Percentiles rank a stretch among this genome's conserved stretches.
phyloP scores from a whole-genome alignment of 1,140 invertebrate species.

The Pseudomyrmex sp. region DNA sequence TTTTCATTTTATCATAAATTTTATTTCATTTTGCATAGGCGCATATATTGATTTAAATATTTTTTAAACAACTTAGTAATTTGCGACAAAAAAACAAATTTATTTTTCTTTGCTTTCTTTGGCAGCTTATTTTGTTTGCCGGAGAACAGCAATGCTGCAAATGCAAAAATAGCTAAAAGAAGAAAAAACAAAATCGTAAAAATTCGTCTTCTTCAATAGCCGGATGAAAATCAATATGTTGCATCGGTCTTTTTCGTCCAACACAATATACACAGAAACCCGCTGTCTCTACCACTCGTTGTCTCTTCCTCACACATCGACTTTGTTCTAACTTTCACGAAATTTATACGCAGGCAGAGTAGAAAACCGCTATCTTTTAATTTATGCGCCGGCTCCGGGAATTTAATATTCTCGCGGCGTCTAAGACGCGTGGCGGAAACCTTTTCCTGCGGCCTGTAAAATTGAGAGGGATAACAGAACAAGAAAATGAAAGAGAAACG shows the following conservation, averaged over 20 bases:
- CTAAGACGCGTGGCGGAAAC: conserved; percentile 75
- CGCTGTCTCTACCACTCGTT: neutral
- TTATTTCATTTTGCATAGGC: neutral
- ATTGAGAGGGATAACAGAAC: conserved; percentile 42
- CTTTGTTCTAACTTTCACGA: conserved; percentile 52
- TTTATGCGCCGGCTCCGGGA: conserved; percentile 80
- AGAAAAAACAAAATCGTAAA: neutral
- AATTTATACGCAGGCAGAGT: conserved; percentile 78
- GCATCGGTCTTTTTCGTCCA: neutral
- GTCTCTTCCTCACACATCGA: conserved; percentile 19
- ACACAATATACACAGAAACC: neutral
- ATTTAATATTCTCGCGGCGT: conserved; percentile 83
- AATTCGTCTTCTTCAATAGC: conserved; percentile 3
- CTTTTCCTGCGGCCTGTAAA: conserved; percentile 57
- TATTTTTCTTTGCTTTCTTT: neutral
- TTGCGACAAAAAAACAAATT: neutral
- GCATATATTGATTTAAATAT: neutral
- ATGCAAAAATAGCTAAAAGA: neutral
- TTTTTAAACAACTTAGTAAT: neutral
- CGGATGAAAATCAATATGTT: neutral
- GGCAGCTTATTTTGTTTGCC: neutral
- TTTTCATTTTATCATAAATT: neutral
- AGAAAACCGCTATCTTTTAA: conserved; percentile 83
- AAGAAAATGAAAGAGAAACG: conserved; percentile 4
- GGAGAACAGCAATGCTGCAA: neutral